Evolutionary conservation across 2,888 invertebrate species (phyloP).

Genomic region (Capitulum mitella): DNA sequence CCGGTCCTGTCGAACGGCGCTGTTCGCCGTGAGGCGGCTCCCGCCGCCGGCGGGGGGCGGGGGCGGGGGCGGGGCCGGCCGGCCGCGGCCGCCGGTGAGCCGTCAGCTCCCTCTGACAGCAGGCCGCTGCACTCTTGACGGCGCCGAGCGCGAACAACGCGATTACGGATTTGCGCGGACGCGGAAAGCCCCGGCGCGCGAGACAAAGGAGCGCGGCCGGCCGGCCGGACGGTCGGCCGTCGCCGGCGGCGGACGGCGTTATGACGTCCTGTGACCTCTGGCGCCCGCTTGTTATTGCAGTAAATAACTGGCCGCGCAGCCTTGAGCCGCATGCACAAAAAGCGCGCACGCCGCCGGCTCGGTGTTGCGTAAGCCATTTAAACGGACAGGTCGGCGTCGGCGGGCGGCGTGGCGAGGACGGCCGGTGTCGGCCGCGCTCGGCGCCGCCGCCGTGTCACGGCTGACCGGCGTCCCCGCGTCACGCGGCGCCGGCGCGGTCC

Average conservation of each 20-base stretch:
- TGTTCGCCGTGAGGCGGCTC: too few relatives aligned
- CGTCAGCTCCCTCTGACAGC: too few relatives aligned
- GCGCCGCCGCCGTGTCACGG: too few relatives aligned
- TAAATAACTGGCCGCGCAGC: background rate
- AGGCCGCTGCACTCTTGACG: too few relatives aligned
- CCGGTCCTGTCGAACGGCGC: too few relatives aligned
- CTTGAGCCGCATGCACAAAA: background rate
- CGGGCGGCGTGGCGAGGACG: background rate
- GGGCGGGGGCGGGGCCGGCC: too few relatives aligned
- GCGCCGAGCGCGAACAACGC: too few relatives aligned
- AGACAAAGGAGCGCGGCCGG: background rate
- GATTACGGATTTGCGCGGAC: background rate
- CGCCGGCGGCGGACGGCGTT: background rate
- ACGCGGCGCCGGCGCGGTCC: too few relatives aligned
- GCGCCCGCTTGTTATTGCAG: constrained; percentile 17
- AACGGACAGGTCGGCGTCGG: background rate
- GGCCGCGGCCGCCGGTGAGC: too few relatives aligned
- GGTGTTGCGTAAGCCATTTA: constrained; percentile 2
- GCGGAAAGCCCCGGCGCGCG: background rate
- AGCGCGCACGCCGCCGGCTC: background rate
- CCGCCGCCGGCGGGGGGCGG: too few relatives aligned
- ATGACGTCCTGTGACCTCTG: background rate
- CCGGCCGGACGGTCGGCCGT: background rate
- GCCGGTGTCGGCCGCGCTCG: background rate
- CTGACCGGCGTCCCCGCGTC: too few relatives aligned